phyloP scores from a whole-genome alignment of 2,113 vertebrate species.

The Dicaeum eximium region DNA sequence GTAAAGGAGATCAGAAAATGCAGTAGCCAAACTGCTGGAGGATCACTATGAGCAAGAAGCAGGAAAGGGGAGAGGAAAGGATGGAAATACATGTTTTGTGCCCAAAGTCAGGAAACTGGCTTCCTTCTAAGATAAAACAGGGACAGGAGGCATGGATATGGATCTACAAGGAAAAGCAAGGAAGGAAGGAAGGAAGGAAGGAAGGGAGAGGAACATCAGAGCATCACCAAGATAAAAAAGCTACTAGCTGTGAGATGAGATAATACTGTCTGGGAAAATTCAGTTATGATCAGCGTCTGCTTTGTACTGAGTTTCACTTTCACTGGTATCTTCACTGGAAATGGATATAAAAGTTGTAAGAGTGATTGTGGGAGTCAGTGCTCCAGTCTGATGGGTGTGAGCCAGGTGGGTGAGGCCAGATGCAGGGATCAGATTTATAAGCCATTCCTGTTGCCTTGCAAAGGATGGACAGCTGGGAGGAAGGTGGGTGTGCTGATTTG shows the following conservation, averaged over 20 bases:
- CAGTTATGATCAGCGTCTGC: slow-evolving; percentile 6
- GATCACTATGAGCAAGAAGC: neutral
- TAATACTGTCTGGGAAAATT: neutral
- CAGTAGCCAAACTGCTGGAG: neutral
- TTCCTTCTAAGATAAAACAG: neutral
- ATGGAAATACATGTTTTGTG: neutral
- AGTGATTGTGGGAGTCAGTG: neutral
- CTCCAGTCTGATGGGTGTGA: neutral
- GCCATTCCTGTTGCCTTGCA: neutral
- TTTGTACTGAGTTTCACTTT: slow-evolving; percentile 3
- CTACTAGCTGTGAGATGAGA: slow-evolving; percentile 19
- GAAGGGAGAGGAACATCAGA: neutral
- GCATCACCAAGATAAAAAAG: slow-evolving; percentile 4
- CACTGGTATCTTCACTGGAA: neutral
- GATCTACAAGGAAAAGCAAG: neutral
- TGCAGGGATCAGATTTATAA: neutral
- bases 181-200: neutral
- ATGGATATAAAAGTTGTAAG: neutral
- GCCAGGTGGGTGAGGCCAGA: neutral
- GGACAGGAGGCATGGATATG: neutral
- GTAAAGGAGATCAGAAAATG: neutral
- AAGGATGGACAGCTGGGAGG: neutral
- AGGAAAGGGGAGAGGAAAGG: neutral
- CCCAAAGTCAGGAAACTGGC: neutral
- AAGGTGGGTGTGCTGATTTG: neutral